Conservation (phyloP, 2,888 invertebrate genomes). For the Cyclophora punctaria region DNA sequence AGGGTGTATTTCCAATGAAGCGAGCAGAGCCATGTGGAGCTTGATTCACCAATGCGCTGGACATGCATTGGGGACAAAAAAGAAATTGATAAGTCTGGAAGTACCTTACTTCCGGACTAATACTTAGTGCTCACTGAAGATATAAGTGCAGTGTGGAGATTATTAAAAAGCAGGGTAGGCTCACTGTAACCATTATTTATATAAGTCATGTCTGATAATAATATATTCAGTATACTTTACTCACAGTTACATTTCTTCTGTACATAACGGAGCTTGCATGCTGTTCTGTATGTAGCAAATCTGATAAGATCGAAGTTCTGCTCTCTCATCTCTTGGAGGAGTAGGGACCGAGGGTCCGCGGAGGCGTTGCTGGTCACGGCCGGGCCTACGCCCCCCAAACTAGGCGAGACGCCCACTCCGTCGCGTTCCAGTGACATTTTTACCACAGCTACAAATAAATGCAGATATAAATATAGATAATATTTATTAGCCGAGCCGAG, state of each 20-base stretch:
- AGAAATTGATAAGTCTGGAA: no score
- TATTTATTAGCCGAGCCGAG: no score
- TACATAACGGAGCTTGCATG: slow-evolving; percentile 96
- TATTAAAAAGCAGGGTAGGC: no score
- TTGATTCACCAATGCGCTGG: no score
- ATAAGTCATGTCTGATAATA: no score
- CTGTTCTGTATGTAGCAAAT: slow-evolving; percentile 98
- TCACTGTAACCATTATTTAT: neutral
- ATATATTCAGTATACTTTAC: slow-evolving; percentile 41
- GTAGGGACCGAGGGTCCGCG: slow-evolving; percentile 81
- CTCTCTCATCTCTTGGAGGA: slow-evolving; percentile 89
- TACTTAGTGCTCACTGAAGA: no score
- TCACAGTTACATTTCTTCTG: slow-evolving; percentile 98
- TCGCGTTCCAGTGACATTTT: slow-evolving; percentile 63
- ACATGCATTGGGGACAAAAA: no score
- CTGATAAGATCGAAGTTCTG: slow-evolving; percentile 97
- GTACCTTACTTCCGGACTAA: no score
- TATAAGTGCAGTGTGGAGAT: no score
- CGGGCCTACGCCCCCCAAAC: slow-evolving; percentile 27
- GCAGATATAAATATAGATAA: no score
- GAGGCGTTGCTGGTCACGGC: slow-evolving; percentile 24
- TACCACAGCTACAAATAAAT: neutral
- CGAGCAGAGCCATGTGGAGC: no score
- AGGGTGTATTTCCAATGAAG: no score
- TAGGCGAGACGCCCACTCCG: slow-evolving; percentile 44